These are phyloP conservation scores for Ancistrus triradiatus DNA, from an alignment of 2,113 vertebrate genomes.

Conservation along the genomic window DNA sequence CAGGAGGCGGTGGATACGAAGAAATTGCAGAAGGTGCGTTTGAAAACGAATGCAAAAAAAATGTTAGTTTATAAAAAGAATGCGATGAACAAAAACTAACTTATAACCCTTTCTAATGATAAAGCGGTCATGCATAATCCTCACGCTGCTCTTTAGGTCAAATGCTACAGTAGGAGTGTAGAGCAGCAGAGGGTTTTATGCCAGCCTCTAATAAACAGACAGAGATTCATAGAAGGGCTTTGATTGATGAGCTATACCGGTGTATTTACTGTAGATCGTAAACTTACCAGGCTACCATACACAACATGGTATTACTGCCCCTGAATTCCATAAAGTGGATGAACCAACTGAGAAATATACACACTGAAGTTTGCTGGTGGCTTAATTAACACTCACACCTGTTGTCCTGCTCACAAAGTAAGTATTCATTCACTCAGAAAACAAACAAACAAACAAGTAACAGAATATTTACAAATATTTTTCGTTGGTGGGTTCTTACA, in stretches of 20 bases:
- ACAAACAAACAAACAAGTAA: constrained; percentile 63
- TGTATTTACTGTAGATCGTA: not conserved
- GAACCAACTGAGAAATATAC: constrained; percentile 9
- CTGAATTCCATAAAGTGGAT: constrained; percentile 7
- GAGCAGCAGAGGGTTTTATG: not conserved
- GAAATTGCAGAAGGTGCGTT: not conserved
- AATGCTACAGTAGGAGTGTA: constrained; percentile 20
- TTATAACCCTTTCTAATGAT: too few relatives aligned
- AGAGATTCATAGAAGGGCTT: too few relatives aligned
- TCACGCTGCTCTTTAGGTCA: not conserved
- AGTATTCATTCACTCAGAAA: constrained; percentile 67
- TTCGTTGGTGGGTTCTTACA: constrained; percentile 66
- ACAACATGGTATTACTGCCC: not conserved
- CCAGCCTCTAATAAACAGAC: not conserved
- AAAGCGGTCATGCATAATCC: too few relatives aligned
- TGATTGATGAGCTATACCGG: too few relatives aligned
- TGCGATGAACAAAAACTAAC: too few relatives aligned
- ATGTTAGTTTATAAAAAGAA: not conserved
- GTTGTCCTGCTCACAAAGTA: constrained; percentile 70
- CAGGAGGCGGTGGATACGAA: not conserved
- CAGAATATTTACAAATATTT: constrained; percentile 79
- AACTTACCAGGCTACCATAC: too few relatives aligned
- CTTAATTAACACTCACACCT: constrained; percentile 61
- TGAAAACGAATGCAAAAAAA: not conserved
- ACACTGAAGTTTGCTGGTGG: constrained; percentile 19